A percentile compares a stretch with the other conserved stretches of the same genome.
Evolutionary conservation across 2,797 vertebrate species (phyloP).

Genomic region (Sebastes umbrosus): DNA sequence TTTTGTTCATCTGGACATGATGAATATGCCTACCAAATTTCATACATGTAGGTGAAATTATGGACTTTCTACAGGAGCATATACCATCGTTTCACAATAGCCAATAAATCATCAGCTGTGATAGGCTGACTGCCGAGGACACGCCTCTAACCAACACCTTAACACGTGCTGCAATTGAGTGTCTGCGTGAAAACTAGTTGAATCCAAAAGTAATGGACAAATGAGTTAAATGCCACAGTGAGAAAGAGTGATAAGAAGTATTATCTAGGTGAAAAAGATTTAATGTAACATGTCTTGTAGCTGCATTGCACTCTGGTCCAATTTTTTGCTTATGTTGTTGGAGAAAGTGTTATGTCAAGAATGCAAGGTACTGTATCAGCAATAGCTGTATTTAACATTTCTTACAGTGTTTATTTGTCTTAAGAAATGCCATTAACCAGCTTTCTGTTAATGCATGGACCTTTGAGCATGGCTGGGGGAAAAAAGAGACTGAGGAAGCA

Average conservation of each 20-base stretch:
- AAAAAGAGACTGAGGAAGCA: constrained; percentile 29
- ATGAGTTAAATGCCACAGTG: not conserved
- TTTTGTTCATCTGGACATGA: too few species aligned
- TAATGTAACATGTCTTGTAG: not conserved
- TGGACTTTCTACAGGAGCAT: too few species aligned
- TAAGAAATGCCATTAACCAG: not conserved
- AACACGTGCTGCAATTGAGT: not conserved
- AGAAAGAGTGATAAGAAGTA: not conserved
- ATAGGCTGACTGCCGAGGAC: too few species aligned
- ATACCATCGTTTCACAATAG: not conserved
- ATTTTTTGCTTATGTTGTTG: not conserved
- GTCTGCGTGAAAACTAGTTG: not conserved
- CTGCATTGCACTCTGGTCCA: not conserved
- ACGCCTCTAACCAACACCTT: not conserved
- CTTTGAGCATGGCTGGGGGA: not conserved
- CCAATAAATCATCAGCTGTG: not conserved
- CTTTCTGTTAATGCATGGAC: not conserved
- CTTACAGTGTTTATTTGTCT: not conserved
- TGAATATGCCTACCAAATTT: too few species aligned
- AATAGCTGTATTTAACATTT: not conserved
- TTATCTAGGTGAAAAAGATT: not conserved
- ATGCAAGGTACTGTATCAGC: not conserved
- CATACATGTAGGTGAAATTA: too few species aligned
- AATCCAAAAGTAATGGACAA: not conserved
- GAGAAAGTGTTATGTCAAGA: not conserved